Base-by-base conservation (phyloP, 2,113 vertebrate species). In the Trochalopteron elliotii region DNA sequence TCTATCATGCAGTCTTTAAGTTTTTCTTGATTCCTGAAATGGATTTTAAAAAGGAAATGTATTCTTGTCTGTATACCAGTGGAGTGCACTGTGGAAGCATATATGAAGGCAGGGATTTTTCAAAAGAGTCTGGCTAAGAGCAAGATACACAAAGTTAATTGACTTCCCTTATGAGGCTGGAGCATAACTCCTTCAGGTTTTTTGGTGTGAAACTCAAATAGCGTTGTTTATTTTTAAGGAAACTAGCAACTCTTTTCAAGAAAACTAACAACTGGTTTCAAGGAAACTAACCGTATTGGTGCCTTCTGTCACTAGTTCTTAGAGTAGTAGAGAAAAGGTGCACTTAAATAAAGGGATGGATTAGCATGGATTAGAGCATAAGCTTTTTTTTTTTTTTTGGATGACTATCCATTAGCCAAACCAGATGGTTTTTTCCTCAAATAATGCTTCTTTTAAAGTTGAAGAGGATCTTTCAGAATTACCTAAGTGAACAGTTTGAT, bases 51-150 rank as follows among this genome's bases (percentile, higher is more conserved):
- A 87, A 80, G 35, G 50, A 47, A 68, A 25, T 74, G 47, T 55
- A 12, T 74, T 78, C 59, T 82, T 93, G 28, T 76, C 63, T 60
- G 40, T 69, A 57, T 92, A 87, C 81, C 90, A 94, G 87, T 86
- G 90, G 83, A 95, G 91, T 94, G 93, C 94, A 93, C 76, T 96
- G 92, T 83, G 78, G 90, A 92, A 91, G 79, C 87, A 78, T 61
- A 65, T 59, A 33, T 80, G 52, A 89, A 70, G 15, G 64, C 69
- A 94, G 63, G 28, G 55, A 47, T 84, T 69, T 81, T 93, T 85
- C 81, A 70, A 33, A 86, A 79, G 64, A 23, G 7, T 0, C 30
- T 60, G 33, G 17, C 55, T 53, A 50, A 49, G 57, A 55, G 33
- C 15, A 37, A 78, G 55, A 18, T 65, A 25, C 15, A 15, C 44